Conservation (phyloP, 2,113 vertebrate species). For the Peucedramus taeniatus region DNA sequence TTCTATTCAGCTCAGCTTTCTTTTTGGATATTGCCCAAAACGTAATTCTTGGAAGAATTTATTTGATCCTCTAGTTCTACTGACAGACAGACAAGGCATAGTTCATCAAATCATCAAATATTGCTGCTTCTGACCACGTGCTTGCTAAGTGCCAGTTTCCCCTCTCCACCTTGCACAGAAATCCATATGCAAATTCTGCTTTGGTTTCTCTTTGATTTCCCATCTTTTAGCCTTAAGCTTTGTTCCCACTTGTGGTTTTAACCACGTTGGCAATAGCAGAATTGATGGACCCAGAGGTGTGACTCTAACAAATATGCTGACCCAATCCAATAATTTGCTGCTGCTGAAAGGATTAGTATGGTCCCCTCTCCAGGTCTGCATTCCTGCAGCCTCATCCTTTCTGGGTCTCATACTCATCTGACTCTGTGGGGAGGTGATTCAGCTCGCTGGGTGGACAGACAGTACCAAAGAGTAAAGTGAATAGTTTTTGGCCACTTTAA, state of each 20-base stretch:
- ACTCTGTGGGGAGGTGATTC: not conserved
- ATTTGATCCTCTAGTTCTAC: not conserved
- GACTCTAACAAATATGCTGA: not conserved
- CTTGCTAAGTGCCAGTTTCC: not conserved
- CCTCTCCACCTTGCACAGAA: not conserved
- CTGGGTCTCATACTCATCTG: not conserved
- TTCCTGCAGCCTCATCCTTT: not conserved
- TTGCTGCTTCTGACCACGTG: not conserved
- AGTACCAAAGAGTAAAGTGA: not conserved
- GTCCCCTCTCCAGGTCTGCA: not conserved
- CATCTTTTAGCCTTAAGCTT: not conserved
- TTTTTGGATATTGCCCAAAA: not conserved
- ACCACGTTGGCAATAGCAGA: not conserved
- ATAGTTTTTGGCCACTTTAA: not conserved
- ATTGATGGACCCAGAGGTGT: not conserved
- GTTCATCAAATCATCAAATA: not conserved
- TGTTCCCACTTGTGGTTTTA: not conserved
- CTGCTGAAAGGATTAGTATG: not conserved
- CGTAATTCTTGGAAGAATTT: not conserved
- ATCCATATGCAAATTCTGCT: not conserved
- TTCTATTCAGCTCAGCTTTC: not conserved
- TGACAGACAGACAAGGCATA: not conserved
- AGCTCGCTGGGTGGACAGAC: not conserved
- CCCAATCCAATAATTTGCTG: not conserved
- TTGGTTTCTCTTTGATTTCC: not conserved